These are phyloP conservation scores for Lemur catta DNA, from an alignment of 2,797 vertebrate species.

Conservation along the genomic window DNA sequence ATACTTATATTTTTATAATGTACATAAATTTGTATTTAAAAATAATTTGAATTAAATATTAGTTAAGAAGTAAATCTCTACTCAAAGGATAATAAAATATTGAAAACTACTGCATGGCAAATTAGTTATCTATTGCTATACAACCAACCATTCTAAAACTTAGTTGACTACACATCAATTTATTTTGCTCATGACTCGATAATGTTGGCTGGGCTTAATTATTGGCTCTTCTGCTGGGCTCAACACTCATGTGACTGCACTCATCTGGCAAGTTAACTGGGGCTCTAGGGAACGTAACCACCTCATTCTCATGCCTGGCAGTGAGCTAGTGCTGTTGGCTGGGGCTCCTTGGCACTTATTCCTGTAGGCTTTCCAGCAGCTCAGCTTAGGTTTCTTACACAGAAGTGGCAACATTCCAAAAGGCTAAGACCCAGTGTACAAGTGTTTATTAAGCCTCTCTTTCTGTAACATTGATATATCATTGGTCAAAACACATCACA, in stretches of 20 bases:
- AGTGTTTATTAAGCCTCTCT: background rate
- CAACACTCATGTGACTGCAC: background rate
- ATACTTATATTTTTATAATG: background rate
- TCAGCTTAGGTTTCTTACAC: background rate
- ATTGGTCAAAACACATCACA: background rate
- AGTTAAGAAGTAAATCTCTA: background rate
- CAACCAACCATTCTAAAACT: background rate
- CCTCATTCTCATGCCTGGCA: background rate
- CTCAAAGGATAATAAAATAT: background rate
- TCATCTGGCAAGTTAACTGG: background rate
- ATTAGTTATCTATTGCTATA: background rate
- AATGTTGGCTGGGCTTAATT: background rate
- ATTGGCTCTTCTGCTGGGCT: background rate
- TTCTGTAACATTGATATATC: background rate
- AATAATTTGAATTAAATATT: background rate
- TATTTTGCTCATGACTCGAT: background rate
- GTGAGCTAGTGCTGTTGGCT: background rate
- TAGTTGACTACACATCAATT: background rate
- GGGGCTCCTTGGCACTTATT: background rate
- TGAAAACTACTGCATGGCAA: background rate
- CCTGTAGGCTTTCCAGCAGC: background rate
- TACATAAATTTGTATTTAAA: background rate
- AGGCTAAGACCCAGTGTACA: background rate
- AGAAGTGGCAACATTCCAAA: background rate
- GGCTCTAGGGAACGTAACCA: accelerated